Evolutionary conservation across 2,888 invertebrate genomes (phyloP).

Genomic region (Hypercompe scribonia): DNA sequence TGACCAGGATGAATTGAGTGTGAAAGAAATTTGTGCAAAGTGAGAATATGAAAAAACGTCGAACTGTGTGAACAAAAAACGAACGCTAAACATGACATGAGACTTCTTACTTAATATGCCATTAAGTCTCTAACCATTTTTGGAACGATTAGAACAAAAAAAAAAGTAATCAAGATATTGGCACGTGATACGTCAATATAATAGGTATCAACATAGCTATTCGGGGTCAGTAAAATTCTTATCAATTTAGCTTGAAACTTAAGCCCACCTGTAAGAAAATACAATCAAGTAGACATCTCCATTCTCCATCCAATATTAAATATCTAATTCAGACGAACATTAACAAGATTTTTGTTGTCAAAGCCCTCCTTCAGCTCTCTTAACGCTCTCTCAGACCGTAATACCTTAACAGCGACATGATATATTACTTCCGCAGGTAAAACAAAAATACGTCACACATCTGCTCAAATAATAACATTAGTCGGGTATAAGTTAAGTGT

Average conservation of each 20-base stretch:
- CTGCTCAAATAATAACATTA: not conserved
- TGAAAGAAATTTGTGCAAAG: no score
- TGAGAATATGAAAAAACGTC: no score
- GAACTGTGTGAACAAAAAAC: no score
- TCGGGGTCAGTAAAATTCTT: no score
- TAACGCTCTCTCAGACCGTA: not conserved
- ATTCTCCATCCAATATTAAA: not conserved
- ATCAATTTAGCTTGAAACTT: not conserved
- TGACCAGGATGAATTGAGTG: no score
- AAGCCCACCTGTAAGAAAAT: not conserved
- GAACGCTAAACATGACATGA: no score
- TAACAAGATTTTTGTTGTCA: not conserved
- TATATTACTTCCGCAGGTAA: not conserved
- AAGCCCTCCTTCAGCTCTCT: not conserved
- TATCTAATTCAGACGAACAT: not conserved
- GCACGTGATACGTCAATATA: no score
- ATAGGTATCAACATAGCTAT: no score
- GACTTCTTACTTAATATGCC: no score
- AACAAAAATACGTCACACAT: not conserved
- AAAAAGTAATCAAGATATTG: no score
- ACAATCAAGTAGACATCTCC: not conserved
- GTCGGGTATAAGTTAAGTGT: not conserved
- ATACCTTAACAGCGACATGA: not conserved
- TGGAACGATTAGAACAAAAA: no score
- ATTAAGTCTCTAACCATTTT: no score